Evolutionary conservation across 1,140 invertebrate species (phyloP).

Genomic region (Papilio aristodemus): DNA sequence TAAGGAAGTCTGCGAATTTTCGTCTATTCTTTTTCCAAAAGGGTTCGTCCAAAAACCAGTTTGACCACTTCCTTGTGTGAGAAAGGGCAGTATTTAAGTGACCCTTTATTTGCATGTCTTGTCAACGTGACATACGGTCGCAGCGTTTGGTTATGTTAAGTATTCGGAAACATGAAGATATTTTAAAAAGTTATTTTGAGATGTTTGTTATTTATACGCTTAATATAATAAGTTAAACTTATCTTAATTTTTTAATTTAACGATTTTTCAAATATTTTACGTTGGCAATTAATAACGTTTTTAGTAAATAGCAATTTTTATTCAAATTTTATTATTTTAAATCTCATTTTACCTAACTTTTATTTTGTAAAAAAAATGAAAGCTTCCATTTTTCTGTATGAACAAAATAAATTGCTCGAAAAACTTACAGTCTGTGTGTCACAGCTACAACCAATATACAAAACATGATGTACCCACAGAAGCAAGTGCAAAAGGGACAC

Average conservation of each 20-base stretch:
- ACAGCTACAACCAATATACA: background rate
- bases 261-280: too few species aligned
- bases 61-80: slow-evolving; percentile 64
- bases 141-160: background rate
- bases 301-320: too few species aligned
- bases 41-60: slow-evolving; percentile 71
- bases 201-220: too few species aligned
- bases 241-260: too few species aligned
- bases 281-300: too few species aligned
- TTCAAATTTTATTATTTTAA: too few species aligned
- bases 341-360: too few species aligned
- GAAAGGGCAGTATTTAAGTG: slow-evolving; percentile 66
- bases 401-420: background rate
- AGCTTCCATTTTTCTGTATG: background rate
- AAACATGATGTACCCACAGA: slow-evolving; percentile 29
- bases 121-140: slow-evolving; percentile 41
- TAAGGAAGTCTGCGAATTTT: slow-evolving; percentile 56
- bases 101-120: slow-evolving; percentile 73
- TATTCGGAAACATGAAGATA: too few species aligned
- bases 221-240: too few species aligned
- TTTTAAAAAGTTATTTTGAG: too few species aligned
- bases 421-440: slow-evolving; percentile 32
- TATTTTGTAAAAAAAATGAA: too few species aligned
- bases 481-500: slow-evolving; percentile 39
- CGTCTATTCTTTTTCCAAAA: slow-evolving; percentile 50